These are phyloP conservation scores for Onthophagus taurus DNA, from an alignment of 1,140 invertebrate species.

Conservation along the genomic window DNA sequence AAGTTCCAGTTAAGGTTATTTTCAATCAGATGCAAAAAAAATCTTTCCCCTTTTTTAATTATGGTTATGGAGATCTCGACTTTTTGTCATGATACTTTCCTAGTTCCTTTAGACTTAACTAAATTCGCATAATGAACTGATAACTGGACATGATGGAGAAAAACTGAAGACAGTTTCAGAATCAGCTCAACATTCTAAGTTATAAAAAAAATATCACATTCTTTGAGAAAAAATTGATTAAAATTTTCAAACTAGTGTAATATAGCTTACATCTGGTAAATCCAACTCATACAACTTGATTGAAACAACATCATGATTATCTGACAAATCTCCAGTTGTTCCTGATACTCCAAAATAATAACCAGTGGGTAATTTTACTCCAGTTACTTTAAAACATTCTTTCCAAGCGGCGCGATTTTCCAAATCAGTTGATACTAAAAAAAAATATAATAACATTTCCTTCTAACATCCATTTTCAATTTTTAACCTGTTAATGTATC, in stretches of 20 bases:
- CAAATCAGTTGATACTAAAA: constrained; percentile 79
- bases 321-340: constrained; percentile 92
- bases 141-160: no score
- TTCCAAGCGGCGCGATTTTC: constrained; percentile 90
- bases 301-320: constrained; percentile 93
- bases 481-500: constrained; percentile 73
- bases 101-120: no score
- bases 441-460: neutral
- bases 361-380: constrained; percentile 85
- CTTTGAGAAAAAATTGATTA: neutral
- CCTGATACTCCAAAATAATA: constrained; percentile 93
- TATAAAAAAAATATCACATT: no score
- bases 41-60: no score
- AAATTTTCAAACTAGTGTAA: neutral
- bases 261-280: constrained; percentile 51
- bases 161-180: no score
- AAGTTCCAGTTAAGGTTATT: no score
- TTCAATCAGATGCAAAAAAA: no score
- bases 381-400: constrained; percentile 83
- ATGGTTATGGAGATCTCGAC: no score
- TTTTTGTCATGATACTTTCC: no score
- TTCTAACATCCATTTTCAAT: neutral
- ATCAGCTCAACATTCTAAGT: no score
- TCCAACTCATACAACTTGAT: constrained; percentile 88
- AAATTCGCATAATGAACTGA: no score